Evolutionary conservation across 2,113 vertebrate species (phyloP).

Genomic region (Nannospalax galili): DNA sequence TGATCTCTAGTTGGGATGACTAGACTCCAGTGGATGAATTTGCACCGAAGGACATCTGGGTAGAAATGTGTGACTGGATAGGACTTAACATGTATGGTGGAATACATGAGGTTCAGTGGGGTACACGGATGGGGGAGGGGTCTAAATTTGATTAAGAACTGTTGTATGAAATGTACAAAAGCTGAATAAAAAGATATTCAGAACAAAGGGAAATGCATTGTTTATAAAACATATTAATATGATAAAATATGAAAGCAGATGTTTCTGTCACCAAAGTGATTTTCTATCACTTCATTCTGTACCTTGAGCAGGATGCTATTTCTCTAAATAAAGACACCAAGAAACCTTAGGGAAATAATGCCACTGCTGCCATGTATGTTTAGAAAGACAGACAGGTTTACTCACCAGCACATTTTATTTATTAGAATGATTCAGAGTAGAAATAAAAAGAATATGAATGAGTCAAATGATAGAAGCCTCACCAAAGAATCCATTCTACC

Average conservation of each 20-base stretch:
- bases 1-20: no score
- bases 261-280: not conserved
- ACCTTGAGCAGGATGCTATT: not conserved
- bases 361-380: not conserved
- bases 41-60: no score
- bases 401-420: not conserved
- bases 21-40: no score
- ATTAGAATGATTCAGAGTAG: not conserved
- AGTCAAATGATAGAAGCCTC: not conserved
- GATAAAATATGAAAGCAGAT: not conserved
- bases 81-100: no score
- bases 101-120: no score
- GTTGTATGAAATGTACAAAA: no score
- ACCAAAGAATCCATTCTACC: not conserved
- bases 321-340: slow-evolving; percentile 53
- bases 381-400: slow-evolving; percentile 28
- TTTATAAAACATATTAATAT: slow-evolving; percentile 25
- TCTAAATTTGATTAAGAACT: no score
- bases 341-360: slow-evolving; percentile 10
- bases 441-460: not conserved
- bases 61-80: no score
- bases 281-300: not conserved
- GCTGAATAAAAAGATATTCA: no score
- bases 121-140: no score
- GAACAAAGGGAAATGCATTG: not conserved